Evolutionary conservation across 2,888 invertebrate genomes (phyloP).

Genomic region (Dascillus cervinus): DNA sequence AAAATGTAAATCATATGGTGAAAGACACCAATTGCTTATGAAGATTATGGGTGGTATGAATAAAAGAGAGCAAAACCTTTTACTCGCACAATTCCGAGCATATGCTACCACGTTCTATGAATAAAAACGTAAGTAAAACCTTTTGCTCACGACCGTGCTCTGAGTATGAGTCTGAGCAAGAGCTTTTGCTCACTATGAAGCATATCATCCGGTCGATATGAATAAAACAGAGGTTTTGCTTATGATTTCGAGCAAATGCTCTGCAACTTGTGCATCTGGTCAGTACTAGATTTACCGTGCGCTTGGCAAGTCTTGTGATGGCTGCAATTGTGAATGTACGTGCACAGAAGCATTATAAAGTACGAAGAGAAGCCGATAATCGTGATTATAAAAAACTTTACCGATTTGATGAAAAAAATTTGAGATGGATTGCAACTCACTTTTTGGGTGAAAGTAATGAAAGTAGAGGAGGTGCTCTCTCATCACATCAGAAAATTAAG

Average conservation of each 20-base stretch:
- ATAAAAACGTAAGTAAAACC: slow-evolving; percentile 1
- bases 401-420: slow-evolving; percentile 5
- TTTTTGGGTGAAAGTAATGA: slow-evolving; percentile 6
- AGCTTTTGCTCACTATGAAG: slow-evolving; percentile 1
- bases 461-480: slow-evolving; percentile 8
- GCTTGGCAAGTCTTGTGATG: slow-evolving; percentile 1
- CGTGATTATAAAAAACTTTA: slow-evolving; percentile 1
- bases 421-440: slow-evolving; percentile 3
- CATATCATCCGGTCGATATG: background rate
- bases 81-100: slow-evolving; percentile 1
- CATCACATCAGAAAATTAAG: slow-evolving; percentile 7
- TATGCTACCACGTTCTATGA: slow-evolving; percentile 2
- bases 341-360: slow-evolving; percentile 9
- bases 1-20: too few species aligned
- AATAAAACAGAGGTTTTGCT: slow-evolving; percentile 1
- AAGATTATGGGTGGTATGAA: too few species aligned
- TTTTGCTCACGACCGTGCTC: background rate
- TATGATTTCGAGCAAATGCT: background rate
- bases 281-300: slow-evolving; percentile 1
- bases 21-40: too few species aligned
- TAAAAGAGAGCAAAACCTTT: too few species aligned
- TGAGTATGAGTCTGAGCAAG: too few species aligned
- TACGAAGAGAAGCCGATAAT: slow-evolving; percentile 6
- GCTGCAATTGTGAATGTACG: slow-evolving; percentile 8
- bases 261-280: background rate